A percentile compares a stretch with the other conserved stretches of the same genome.
Evolutionary conservation across 2,888 invertebrate species (phyloP).

Genomic region (Andrena fulva): DNA sequence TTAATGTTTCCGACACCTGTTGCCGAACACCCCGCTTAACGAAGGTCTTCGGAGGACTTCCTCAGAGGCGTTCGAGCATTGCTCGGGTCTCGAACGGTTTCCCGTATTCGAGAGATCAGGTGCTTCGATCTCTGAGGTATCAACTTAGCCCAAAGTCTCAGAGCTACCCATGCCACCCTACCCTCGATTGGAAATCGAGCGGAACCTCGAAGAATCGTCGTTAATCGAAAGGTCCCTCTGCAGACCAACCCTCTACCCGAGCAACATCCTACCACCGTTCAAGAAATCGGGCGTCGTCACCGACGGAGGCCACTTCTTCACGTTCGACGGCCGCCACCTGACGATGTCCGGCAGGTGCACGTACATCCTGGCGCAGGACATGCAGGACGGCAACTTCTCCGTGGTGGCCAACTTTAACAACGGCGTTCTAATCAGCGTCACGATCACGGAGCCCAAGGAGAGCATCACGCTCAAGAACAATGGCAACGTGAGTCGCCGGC

Average conservation of each 20-base stretch:
- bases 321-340: conserved; percentile 93
- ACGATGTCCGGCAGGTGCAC: conserved; percentile 93
- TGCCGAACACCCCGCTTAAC: no score
- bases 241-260: conserved; percentile 85
- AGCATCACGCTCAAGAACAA: conserved; percentile 87
- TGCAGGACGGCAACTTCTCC: conserved; percentile 94
- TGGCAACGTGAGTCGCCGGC: conserved; percentile 85
- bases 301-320: conserved; percentile 94
- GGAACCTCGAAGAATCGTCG: no score
- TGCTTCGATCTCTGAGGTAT: no score
- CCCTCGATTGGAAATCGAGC: no score
- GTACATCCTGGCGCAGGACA: conserved; percentile 94
- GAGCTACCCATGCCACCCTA: no score
- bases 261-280: conserved; percentile 88
- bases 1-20: no score
- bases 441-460: conserved; percentile 89
- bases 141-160: no score
- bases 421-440: conserved; percentile 89
- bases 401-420: conserved; percentile 90
- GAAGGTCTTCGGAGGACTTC: no score
- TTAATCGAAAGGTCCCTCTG: not conserved
- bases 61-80: no score
- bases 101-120: no score
- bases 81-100: no score
- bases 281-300: conserved; percentile 88